Percentiles rank a stretch among this genome's conserved stretches.
phyloP scores from a whole-genome alignment of 2,113 vertebrate species.

The Pelusios castaneus region DNA sequence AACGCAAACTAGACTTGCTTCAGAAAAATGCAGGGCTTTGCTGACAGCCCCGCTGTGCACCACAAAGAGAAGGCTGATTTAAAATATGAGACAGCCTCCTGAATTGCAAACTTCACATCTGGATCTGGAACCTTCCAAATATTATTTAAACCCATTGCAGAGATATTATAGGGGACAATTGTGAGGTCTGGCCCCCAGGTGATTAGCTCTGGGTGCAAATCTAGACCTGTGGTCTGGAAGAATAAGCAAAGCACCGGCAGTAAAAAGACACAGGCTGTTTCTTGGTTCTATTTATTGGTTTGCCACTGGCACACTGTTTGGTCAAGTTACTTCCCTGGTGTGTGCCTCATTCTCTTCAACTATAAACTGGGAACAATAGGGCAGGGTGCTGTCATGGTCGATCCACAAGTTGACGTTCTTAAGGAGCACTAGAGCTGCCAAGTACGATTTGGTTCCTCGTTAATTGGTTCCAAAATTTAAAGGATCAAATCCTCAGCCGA shows the following conservation, averaged over 20 bases:
- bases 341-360: background rate
- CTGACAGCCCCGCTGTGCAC: background rate
- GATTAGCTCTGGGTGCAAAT: background rate
- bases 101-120: background rate
- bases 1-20: constrained; percentile 30
- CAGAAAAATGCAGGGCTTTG: constrained; percentile 29
- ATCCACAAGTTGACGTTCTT: constrained; percentile 47
- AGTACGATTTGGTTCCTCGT: constrained; percentile 57
- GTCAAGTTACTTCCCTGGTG: background rate
- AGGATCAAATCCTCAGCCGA: constrained; percentile 36
- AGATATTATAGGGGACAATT: background rate
- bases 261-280: background rate
- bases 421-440: constrained; percentile 36
- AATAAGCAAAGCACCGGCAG: background rate
- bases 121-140: background rate
- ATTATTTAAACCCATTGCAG: background rate
- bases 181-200: background rate
- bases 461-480: constrained; percentile 43
- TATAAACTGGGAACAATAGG: constrained; percentile 30
- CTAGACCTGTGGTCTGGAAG: rapidly evolving
- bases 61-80: background rate
- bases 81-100: background rate
- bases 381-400: constrained; percentile 43
- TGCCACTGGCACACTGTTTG: background rate
- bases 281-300: background rate